phyloP scores from a whole-genome alignment of 2,113 vertebrate genomes.

The Pantherophis guttatus region DNA sequence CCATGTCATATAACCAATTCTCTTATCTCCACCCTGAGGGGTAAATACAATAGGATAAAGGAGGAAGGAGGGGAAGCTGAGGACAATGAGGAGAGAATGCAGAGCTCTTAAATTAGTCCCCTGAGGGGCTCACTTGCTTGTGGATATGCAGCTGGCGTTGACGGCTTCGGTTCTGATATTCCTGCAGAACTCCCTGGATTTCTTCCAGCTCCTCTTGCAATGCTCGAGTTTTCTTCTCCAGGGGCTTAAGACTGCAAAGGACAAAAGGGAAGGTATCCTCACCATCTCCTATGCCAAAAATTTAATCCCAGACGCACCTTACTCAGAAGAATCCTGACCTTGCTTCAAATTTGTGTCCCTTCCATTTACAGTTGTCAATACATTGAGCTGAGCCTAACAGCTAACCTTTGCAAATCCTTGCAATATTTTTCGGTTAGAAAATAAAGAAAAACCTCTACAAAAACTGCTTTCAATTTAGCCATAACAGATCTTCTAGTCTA shows the following conservation, averaged over 20 bases:
- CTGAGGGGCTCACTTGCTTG: not conserved
- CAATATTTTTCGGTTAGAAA: not conserved
- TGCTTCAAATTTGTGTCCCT: not conserved
- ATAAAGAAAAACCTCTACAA: not conserved
- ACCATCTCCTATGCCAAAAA: not conserved
- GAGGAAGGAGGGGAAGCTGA: not conserved
- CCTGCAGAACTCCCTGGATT: not conserved
- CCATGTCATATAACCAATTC: not conserved
- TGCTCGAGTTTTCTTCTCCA: conserved; percentile 5
- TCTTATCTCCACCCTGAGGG: not conserved
- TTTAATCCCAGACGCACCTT: not conserved
- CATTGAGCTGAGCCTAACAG: not conserved
- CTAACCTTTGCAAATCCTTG: not conserved
- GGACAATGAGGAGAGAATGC: not conserved
- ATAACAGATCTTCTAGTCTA: too few species aligned
- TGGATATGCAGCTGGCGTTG: not conserved
- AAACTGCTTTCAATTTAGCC: not conserved
- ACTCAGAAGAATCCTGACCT: not conserved
- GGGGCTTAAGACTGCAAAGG: not conserved
- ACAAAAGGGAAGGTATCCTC: not conserved
- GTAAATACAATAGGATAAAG: not conserved
- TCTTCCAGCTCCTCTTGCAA: conserved; percentile 21
- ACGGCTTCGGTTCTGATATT: not conserved
- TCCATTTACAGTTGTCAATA: not conserved
- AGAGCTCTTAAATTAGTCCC: too few species aligned